Percentiles rank a stretch among this genome's conserved stretches.
Conservation (phyloP, 2,113 vertebrate species). For the Tychaedon coryphoeus region DNA sequence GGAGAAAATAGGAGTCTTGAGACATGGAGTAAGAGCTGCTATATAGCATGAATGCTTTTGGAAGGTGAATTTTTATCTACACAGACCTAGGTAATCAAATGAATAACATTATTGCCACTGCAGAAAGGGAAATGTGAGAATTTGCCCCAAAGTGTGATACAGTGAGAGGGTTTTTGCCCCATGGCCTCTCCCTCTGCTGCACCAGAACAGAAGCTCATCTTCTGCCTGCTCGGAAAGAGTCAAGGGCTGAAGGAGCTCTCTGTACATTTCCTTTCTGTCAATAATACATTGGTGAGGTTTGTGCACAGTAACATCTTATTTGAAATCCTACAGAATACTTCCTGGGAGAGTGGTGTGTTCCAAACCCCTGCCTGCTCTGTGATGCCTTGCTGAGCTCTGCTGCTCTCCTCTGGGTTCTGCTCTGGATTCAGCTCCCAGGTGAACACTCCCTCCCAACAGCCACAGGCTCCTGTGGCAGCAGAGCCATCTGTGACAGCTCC, state of each 20-base stretch:
- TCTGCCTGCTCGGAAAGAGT: neutral
- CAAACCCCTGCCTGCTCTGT: neutral
- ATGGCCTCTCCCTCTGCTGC: neutral
- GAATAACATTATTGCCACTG: neutral
- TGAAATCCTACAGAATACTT: neutral
- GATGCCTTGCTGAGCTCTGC: neutral
- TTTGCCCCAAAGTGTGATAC: neutral
- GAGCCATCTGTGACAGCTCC: neutral
- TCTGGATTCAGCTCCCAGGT: neutral
- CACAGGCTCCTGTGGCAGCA: neutral
- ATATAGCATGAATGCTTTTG: neutral
- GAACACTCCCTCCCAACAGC: neutral
- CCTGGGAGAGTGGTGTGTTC: neutral
- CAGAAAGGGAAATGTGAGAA: neutral
- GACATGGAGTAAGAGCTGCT: neutral
- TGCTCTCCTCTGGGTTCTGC: neutral
- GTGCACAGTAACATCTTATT: neutral
- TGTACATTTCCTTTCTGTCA: neutral
- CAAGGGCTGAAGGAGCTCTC: neutral
- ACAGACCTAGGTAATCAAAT: neutral
- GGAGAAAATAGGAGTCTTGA: neutral
- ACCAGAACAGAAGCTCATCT: neutral
- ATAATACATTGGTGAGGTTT: neutral
- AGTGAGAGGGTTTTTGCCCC: neutral
- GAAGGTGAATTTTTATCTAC: neutral